Percentiles rank a stretch among this genome's conserved stretches.
phyloP scores from a whole-genome alignment of 2,113 vertebrate species.

The Nerophis ophidion region DNA sequence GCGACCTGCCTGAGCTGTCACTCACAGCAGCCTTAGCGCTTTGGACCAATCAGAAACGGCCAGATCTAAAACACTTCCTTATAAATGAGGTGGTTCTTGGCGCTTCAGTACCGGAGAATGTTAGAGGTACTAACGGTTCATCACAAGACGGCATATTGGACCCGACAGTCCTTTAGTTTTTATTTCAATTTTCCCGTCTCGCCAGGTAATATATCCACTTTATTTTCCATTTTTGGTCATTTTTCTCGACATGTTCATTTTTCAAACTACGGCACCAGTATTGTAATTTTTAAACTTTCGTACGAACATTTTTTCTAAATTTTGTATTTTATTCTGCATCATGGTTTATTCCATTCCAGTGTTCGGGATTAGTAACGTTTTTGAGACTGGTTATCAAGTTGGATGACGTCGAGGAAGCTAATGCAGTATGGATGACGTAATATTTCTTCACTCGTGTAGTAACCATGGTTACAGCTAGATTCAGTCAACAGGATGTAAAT shows the following conservation, averaged over 20 bases:
- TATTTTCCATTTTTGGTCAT: neutral
- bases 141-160: slow-evolving; percentile 36
- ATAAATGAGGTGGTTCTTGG: slow-evolving; percentile 39
- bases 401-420: neutral
- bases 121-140: slow-evolving; percentile 33
- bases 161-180: slow-evolving; percentile 58
- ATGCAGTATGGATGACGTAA: slow-evolving; percentile 41
- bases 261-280: too few species aligned
- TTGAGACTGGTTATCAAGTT: neutral
- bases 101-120: slow-evolving; percentile 47
- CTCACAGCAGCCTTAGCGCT: neutral
- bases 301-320: too few species aligned
- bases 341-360: neutral
- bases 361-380: neutral
- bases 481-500: neutral
- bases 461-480: slow-evolving; percentile 41
- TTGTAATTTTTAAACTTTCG: neutral
- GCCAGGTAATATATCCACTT: slow-evolving; percentile 45
- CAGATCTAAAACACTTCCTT: slow-evolving; percentile 27
- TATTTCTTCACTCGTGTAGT: slow-evolving; percentile 14
- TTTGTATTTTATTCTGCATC: too few species aligned
- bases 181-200: slow-evolving; percentile 48
- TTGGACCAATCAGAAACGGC: slow-evolving; percentile 48
- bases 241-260: neutral
- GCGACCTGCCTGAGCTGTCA: neutral